These are phyloP conservation scores for Lasius platythorax DNA, from an alignment of 2,888 invertebrate species.

Conservation along the genomic window DNA sequence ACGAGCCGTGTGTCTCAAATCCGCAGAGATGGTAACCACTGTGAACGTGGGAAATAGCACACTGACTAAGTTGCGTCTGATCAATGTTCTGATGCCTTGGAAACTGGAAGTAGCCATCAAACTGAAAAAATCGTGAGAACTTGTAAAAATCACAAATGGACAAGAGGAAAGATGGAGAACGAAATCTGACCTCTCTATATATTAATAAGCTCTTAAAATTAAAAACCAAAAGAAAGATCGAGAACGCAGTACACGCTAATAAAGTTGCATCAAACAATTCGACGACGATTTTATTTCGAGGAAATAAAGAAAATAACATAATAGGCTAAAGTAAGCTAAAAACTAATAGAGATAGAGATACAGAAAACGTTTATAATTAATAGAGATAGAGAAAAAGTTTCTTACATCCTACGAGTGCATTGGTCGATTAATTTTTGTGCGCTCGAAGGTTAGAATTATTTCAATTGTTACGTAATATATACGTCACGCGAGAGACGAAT, in stretches of 20 bases:
- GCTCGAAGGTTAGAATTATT: conserved; percentile 1
- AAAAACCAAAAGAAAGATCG: too few relatives aligned
- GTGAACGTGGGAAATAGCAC: conserved; percentile 90
- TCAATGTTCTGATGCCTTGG: conserved; percentile 80
- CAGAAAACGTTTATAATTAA: too few relatives aligned
- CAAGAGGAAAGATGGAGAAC: background rate
- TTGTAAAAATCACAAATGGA: background rate
- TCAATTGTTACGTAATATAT: conserved; percentile 27
- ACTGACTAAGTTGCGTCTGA: conserved; percentile 90
- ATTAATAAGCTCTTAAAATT: background rate
- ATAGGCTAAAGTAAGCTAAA: too few relatives aligned
- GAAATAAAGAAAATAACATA: background rate
- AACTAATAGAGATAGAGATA: too few relatives aligned
- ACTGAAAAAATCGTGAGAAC: conserved; percentile 56
- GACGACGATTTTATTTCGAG: too few relatives aligned
- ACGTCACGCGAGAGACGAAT: background rate
- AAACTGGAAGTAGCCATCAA: conserved; percentile 76
- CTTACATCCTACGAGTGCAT: conserved; percentile 19
- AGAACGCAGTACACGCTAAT: background rate
- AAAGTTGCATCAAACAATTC: background rate
- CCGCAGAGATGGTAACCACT: conserved; percentile 89
- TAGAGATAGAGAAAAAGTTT: background rate
- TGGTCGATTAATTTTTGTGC: background rate
- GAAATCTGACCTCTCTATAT: too few relatives aligned
- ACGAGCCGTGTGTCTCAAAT: conserved; percentile 91